Conservation (phyloP, 2,888 invertebrate genomes). For the Limnephilus lunatus region DNA sequence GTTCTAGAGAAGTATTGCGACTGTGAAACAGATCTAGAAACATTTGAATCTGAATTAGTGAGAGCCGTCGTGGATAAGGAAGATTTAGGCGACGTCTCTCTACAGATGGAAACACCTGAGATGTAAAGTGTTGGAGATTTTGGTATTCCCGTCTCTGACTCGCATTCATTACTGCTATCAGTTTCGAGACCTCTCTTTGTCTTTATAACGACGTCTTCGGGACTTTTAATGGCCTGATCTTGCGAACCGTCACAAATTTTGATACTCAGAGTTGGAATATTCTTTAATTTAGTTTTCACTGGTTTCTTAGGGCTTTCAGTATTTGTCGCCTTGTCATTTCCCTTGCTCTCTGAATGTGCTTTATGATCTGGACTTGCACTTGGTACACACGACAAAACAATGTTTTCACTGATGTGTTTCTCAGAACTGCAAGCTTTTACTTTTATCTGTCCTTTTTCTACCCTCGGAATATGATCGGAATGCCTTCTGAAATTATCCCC, state of each 20-base stretch:
- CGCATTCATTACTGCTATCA: constrained; percentile 76
- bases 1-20: constrained; percentile 59
- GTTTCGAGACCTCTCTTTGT: constrained; percentile 71
- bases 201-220: constrained; percentile 53
- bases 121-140: constrained; percentile 78
- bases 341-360: constrained; percentile 13
- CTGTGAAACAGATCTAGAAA: constrained; percentile 75
- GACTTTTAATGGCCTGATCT: constrained; percentile 44
- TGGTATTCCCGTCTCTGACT: constrained; percentile 78
- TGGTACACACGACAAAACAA: constrained; percentile 30
- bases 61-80: constrained; percentile 69
- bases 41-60: constrained; percentile 68
- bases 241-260: constrained; percentile 71
- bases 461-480: constrained; percentile 65
- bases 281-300: constrained; percentile 51
- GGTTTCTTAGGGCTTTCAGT: constrained; percentile 62
- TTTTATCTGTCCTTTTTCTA: constrained; percentile 53
- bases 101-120: constrained; percentile 78
- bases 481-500: constrained; percentile 64
- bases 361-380: constrained; percentile 47
- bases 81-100: constrained; percentile 76
- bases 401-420: constrained; percentile 63
- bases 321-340: constrained; percentile 9
- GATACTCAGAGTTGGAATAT: constrained; percentile 69
- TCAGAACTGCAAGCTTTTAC: constrained; percentile 65